Evolutionary conservation across 2,113 vertebrate genomes (phyloP).

Genomic region (Hemiprocne comata): DNA sequence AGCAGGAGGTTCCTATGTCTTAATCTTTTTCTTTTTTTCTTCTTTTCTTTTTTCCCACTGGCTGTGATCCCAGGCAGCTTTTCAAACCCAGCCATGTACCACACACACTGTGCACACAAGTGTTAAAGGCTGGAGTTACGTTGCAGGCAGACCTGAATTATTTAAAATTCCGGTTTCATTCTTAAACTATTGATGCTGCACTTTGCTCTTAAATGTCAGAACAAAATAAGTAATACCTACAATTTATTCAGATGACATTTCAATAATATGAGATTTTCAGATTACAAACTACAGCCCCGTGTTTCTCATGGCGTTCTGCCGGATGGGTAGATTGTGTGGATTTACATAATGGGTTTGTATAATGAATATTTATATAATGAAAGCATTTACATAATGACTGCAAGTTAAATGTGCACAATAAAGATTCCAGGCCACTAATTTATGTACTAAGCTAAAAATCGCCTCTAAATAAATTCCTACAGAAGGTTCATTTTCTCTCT

Average conservation of each 20-base stretch:
- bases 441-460: slow-evolving; percentile 68
- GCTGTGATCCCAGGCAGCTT: not conserved
- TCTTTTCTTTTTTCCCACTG: not conserved
- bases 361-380: slow-evolving; percentile 75
- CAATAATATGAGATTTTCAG: slow-evolving; percentile 58
- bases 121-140: not conserved
- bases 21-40: no score
- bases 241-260: slow-evolving; percentile 73
- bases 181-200: slow-evolving; percentile 36
- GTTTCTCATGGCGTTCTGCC: not conserved
- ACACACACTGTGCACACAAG: not conserved
- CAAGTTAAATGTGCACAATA: slow-evolving; percentile 67
- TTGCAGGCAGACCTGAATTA: not conserved
- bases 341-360: slow-evolving; percentile 70
- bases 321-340: slow-evolving; percentile 49
- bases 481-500: slow-evolving; percentile 53
- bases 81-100: not conserved
- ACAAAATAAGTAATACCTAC: slow-evolving; percentile 70
- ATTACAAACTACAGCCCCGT: slow-evolving; percentile 18
- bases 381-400: slow-evolving; percentile 67
- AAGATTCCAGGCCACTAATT: slow-evolving; percentile 68
- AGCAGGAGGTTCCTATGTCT: not conserved
- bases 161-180: slow-evolving; percentile 11
- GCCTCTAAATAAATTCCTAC: slow-evolving; percentile 52
- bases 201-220: slow-evolving; percentile 64